A percentile compares a stretch with the other conserved stretches of the same genome.
Evolutionary conservation across 1,140 invertebrate genomes (phyloP).

Genomic region (Drosophila truncata): DNA sequence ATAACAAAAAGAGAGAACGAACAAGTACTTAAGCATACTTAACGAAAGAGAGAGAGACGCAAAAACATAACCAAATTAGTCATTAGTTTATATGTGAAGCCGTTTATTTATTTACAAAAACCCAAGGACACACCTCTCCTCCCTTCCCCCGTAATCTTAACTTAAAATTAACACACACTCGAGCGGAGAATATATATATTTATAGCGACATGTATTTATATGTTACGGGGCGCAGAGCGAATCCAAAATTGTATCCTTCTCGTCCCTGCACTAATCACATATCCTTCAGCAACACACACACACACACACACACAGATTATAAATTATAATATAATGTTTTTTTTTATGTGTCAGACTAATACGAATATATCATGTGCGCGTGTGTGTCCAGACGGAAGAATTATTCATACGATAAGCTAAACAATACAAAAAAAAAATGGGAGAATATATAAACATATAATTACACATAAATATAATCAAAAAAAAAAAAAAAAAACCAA

Average conservation of each 20-base stretch:
- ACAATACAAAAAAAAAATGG: slow-evolving; percentile 8
- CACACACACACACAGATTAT: slow-evolving; percentile 25
- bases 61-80: slow-evolving; percentile 84
- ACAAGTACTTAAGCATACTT: slow-evolving; percentile 47
- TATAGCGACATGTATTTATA: slow-evolving; percentile 42
- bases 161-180: slow-evolving; percentile 55
- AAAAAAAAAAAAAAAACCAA: slow-evolving; percentile 19
- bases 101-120: slow-evolving; percentile 62
- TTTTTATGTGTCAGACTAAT: slow-evolving; percentile 53
- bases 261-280: slow-evolving; percentile 50
- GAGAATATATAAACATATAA: slow-evolving; percentile 24
- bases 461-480: slow-evolving; percentile 45
- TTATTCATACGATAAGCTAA: slow-evolving; percentile 47
- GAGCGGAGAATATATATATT: slow-evolving; percentile 26
- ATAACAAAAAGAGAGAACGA: slow-evolving; percentile 28
- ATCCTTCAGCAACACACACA: slow-evolving; percentile 44
- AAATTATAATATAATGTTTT: slow-evolving; percentile 29
- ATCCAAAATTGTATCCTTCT: slow-evolving; percentile 9
- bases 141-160: slow-evolving; percentile 57
- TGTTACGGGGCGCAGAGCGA: slow-evolving; percentile 28
- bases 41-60: slow-evolving; percentile 50
- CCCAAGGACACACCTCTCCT: slow-evolving; percentile 25
- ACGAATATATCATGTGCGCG: slow-evolving; percentile 31
- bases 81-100: slow-evolving; percentile 77
- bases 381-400: slow-evolving; percentile 49